phyloP scores from a whole-genome alignment of 2,888 invertebrate genomes.

The Melikaiella ostensackeni region DNA sequence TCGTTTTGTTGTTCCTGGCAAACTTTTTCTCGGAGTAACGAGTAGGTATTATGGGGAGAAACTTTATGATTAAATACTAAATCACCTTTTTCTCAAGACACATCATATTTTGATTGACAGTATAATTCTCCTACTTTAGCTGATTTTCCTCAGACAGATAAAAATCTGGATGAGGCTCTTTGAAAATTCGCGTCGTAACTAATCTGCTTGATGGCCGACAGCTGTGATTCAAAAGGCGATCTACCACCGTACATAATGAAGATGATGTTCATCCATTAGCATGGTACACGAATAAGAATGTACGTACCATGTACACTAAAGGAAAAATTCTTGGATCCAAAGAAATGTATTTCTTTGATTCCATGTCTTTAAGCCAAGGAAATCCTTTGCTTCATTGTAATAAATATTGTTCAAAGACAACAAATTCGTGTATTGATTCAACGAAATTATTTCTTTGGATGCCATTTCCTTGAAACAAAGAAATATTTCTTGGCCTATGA shows the following conservation, averaged over 20 bases:
- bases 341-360: no score
- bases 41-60: not conserved
- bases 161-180: slow-evolving; percentile 11
- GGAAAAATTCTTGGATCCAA: no score
- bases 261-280: slow-evolving; percentile 20
- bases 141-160: not conserved
- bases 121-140: not conserved
- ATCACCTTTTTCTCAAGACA: not conserved
- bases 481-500: no score
- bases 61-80: slow-evolving; percentile 1
- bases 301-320: not conserved
- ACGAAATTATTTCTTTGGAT: no score
- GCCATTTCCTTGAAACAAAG: no score
- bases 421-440: no score
- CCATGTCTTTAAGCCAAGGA: no score
- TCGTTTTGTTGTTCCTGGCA: no score
- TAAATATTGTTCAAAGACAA: no score
- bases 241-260: slow-evolving; percentile 1
- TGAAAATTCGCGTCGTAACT: not conserved
- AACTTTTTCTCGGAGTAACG: no score
- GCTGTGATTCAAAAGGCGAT: not conserved
- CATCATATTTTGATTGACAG: slow-evolving; percentile 22
- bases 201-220: slow-evolving; percentile 16
- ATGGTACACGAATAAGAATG: not conserved
- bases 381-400: no score